phyloP scores from a whole-genome alignment of 1,140 invertebrate genomes.

The Capitella teleta region DNA sequence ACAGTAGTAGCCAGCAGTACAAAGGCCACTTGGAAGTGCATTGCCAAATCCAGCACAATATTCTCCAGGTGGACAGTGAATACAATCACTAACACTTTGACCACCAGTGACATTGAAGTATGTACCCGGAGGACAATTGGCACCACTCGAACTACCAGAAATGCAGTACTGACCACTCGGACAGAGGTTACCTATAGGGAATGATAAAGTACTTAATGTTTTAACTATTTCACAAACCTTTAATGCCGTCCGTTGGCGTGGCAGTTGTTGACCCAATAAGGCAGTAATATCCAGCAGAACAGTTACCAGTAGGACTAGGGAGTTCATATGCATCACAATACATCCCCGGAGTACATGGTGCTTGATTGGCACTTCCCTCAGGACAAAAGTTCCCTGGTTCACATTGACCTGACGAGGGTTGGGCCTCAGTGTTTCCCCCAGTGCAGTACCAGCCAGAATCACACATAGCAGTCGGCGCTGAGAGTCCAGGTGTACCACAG shows the following conservation, averaged over 20 bases:
- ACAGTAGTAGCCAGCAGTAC: constrained; percentile 30
- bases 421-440: constrained; percentile 16
- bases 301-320: constrained; percentile 21
- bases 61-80: constrained; percentile 22
- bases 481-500: constrained; percentile 26
- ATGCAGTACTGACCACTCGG: constrained; percentile 27
- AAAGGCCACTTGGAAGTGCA: constrained; percentile 17
- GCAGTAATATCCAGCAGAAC: constrained; percentile 20
- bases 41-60: constrained; percentile 31
- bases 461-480: constrained; percentile 24
- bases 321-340: constrained; percentile 29
- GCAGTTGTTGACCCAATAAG: neutral
- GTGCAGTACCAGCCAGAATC: constrained; percentile 32
- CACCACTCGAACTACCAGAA: constrained; percentile 23
- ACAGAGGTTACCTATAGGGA: constrained; percentile 24
- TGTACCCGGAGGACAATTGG: constrained; percentile 27
- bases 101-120: constrained; percentile 24
- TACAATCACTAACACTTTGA: constrained; percentile 24
- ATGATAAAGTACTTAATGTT: neutral
- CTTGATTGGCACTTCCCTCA: constrained; percentile 19
- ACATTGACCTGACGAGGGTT: constrained; percentile 24
- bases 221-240: constrained; percentile 5
- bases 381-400: constrained; percentile 29
- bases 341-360: constrained; percentile 27
- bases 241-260: constrained; percentile 11